A percentile compares a stretch with the other conserved stretches of the same genome.
These are phyloP conservation scores for Bombus waltoni DNA, from an alignment of 1,140 invertebrate species.

Conservation along the genomic window DNA sequence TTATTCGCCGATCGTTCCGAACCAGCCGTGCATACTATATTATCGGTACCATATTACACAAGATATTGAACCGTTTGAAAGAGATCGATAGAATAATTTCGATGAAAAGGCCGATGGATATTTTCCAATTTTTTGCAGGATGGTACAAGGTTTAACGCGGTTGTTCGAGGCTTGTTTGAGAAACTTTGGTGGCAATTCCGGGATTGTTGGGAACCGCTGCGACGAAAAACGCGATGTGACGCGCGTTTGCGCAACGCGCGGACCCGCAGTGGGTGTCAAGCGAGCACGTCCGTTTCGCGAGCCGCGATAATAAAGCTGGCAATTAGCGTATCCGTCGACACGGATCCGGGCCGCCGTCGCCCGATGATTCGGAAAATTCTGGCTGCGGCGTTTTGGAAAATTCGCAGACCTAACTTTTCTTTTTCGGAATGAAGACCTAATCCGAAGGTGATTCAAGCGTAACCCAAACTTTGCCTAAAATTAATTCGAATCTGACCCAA, in stretches of 20 bases:
- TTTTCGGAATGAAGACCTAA: too few species aligned
- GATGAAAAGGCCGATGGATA: neutral
- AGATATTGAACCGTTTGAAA: neutral
- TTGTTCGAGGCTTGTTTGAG: neutral
- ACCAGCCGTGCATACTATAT: neutral
- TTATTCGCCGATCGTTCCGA: slow-evolving; percentile 42
- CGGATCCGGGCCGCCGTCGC: neutral
- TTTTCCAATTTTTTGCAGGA: neutral
- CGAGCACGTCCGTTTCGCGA: neutral
- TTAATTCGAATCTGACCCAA: too few species aligned
- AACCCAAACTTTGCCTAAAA: too few species aligned
- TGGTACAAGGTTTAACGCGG: neutral
- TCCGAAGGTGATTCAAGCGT: too few species aligned
- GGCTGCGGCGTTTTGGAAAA: neutral
- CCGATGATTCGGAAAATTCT: neutral
- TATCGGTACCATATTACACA: too few species aligned
- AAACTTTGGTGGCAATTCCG: too few species aligned
- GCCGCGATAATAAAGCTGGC: slow-evolving; percentile 14
- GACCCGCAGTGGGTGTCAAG: slow-evolving; percentile 16
- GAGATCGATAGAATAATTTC: neutral
- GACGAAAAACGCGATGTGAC: slow-evolving; percentile 10
- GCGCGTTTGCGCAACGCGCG: slow-evolving; percentile 22
- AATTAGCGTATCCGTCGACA: slow-evolving; percentile 21
- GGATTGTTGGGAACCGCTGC: neutral
- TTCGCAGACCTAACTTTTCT: neutral